Evolutionary conservation across 2,797 vertebrate genomes (phyloP).

Genomic region (Channallabes apus): DNA sequence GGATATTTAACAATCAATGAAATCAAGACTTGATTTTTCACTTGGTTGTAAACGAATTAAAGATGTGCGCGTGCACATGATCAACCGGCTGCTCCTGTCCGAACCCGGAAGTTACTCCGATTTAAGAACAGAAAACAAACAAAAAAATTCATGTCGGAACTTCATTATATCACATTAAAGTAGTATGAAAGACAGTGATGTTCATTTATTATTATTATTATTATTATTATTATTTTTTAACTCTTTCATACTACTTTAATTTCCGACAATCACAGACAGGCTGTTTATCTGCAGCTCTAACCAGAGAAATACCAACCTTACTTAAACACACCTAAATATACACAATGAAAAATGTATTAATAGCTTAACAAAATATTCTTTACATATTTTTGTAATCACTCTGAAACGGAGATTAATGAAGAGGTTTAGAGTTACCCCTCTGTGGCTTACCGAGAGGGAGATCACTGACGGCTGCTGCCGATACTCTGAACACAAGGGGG

Average conservation of each 20-base stretch:
- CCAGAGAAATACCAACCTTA: background rate
- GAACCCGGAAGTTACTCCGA: slow-evolving; percentile 31
- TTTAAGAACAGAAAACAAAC: background rate
- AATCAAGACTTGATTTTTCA: too few relatives aligned
- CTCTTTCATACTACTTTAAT: background rate
- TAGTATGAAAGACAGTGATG: too few relatives aligned
- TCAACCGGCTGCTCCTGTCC: background rate
- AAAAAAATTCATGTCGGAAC: too few relatives aligned
- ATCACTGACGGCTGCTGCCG: background rate
- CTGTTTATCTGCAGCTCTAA: background rate
- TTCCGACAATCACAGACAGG: background rate
- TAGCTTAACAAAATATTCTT: background rate
- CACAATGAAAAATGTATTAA: background rate
- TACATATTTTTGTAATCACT: too few relatives aligned
- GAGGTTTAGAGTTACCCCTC: background rate
- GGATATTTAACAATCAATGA: background rate
- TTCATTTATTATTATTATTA: too few relatives aligned
- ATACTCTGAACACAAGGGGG: background rate
- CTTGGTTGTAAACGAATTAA: background rate
- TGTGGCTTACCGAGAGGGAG: background rate
- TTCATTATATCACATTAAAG: too few relatives aligned
- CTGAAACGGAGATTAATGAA: too few relatives aligned
- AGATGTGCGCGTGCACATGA: slow-evolving; percentile 21
- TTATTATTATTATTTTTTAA: too few relatives aligned
- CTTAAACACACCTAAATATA: background rate